phyloP scores from a whole-genome alignment of 2,888 invertebrate genomes.

The Leucophora obtusa region DNA sequence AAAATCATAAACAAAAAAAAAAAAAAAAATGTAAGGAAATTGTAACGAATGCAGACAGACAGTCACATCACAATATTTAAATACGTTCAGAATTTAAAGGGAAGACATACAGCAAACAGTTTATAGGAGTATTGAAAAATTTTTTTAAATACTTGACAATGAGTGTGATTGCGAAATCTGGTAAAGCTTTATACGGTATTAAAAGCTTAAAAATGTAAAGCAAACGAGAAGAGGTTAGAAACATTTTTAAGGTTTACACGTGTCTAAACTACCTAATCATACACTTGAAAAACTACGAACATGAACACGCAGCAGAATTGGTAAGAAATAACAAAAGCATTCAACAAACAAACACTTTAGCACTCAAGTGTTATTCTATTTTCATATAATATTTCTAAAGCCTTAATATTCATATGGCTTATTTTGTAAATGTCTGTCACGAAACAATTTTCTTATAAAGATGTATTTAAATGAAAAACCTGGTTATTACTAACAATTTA shows the following conservation, averaged over 20 bases:
- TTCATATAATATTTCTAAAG: not conserved
- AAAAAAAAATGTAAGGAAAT: conserved; percentile 18
- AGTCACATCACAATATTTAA: not conserved
- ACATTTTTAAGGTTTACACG: conserved; percentile 24
- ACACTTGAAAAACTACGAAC: not conserved
- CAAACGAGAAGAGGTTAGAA: not conserved
- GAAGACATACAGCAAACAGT: not conserved
- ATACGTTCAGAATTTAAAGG: not conserved
- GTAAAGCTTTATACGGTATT: conserved; percentile 25
- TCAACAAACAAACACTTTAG: conserved; percentile 22
- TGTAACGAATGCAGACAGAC: conserved; percentile 10
- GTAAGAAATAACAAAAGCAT: not conserved
- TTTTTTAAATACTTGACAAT: conserved; percentile 21
- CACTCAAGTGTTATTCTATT: not conserved
- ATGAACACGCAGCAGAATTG: not conserved
- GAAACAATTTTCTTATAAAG: not conserved
- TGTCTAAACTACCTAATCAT: conserved; percentile 28
- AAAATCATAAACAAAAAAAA: conserved; percentile 20
- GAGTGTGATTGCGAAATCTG: conserved; percentile 5
- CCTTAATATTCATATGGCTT: conserved; percentile 12
- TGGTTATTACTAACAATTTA: not conserved
- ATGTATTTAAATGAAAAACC: too few species aligned
- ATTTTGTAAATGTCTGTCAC: conserved; percentile 25
- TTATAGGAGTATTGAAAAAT: not conserved
- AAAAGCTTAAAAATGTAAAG: conserved; percentile 4